Percentiles rank a stretch among this genome's conserved stretches.
Evolutionary conservation across 2,888 invertebrate species (phyloP).

Genomic region (Agrochola lota): DNA sequence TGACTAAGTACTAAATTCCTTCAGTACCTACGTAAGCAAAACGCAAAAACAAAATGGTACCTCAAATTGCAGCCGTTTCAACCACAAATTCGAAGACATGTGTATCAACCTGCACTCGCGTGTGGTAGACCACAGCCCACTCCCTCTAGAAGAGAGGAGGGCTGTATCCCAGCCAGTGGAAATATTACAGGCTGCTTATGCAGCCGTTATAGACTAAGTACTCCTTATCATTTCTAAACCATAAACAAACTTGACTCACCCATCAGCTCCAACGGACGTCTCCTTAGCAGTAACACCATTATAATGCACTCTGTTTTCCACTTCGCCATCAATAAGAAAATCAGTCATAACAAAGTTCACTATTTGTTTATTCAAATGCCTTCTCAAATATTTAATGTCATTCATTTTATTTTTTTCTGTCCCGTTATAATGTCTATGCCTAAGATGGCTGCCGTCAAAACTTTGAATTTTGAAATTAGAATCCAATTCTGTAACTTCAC

Average conservation of each 20-base stretch:
- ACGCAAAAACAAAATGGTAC: not conserved
- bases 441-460: conserved; percentile 62
- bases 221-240: not conserved
- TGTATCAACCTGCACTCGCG: no score
- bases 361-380: conserved; percentile 85
- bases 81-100: no score
- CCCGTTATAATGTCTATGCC: conserved; percentile 77
- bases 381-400: conserved; percentile 84
- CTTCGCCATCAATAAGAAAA: conserved; percentile 92
- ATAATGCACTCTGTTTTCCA: conserved; percentile 92
- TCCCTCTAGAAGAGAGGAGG: no score
- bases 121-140: no score
- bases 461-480: conserved; percentile 65
- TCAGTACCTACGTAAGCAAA: not conserved
- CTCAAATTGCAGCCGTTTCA: not conserved
- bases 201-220: not conserved
- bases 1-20: not conserved
- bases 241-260: conserved; percentile 80
- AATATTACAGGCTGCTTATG: no score
- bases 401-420: conserved; percentile 77
- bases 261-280: conserved; percentile 90
- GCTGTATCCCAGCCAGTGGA: no score
- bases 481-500: conserved; percentile 72
- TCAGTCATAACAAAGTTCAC: conserved; percentile 92
- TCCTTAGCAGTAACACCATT: conserved; percentile 92